These are phyloP conservation scores for Thalassarche chlororhynchos DNA, from an alignment of 2,113 vertebrate genomes.

Conservation along the genomic window DNA sequence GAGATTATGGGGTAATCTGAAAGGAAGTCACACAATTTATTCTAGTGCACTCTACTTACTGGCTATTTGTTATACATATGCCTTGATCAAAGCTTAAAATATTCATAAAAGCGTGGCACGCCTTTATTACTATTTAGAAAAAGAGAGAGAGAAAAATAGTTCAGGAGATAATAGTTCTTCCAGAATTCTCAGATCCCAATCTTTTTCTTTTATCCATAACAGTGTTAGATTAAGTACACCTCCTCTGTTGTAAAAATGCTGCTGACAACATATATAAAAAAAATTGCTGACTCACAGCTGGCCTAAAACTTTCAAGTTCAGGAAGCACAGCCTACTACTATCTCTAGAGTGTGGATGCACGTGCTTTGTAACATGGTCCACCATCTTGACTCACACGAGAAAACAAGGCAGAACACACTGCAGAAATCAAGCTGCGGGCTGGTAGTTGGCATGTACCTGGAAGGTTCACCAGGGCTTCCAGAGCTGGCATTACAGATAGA, in stretches of 20 bases:
- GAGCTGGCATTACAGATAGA: background rate
- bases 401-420: fast-evolving
- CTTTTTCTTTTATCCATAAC: background rate
- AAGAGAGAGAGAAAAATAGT: background rate
- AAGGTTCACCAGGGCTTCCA: background rate
- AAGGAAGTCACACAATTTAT: background rate
- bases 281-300: background rate
- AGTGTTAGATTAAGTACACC: background rate
- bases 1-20: constrained; percentile 8
- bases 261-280: background rate
- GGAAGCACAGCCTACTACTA: fast-evolving
- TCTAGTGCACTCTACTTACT: background rate
- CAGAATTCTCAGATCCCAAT: background rate
- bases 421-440: background rate
- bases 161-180: background rate
- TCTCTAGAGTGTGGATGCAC: fast-evolving
- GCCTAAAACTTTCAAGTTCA: background rate
- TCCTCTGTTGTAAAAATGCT: background rate
- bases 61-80: background rate
- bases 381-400: fast-evolving
- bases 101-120: background rate
- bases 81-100: background rate
- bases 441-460: too few relatives aligned
- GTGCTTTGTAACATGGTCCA: background rate
- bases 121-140: background rate